Percentiles rank a stretch among this genome's conserved stretches.
Conservation (phyloP, 2,797 vertebrate genomes). For the Gobio occitaniae region DNA sequence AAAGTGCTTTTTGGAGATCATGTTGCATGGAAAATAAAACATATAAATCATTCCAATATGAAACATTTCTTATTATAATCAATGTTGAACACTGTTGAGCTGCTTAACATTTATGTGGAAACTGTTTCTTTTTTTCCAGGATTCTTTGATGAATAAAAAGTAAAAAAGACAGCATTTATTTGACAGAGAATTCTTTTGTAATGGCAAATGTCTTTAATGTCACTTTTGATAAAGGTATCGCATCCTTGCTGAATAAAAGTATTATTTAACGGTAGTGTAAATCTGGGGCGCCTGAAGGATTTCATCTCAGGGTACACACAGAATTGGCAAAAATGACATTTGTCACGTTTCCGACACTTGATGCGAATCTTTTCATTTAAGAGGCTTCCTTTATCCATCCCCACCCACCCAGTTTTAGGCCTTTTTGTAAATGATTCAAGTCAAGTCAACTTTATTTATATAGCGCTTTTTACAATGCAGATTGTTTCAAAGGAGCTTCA, state of each 20-base stretch:
- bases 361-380: too few relatives aligned
- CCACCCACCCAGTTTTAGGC: too few relatives aligned
- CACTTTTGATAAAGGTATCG: background rate
- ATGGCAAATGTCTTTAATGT: background rate
- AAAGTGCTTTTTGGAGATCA: background rate
- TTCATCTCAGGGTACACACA: too few relatives aligned
- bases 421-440: too few relatives aligned
- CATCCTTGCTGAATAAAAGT: background rate
- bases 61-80: background rate
- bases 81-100: background rate
- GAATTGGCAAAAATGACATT: too few relatives aligned
- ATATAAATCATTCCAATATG: background rate
- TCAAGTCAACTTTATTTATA: too few relatives aligned
- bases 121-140: background rate
- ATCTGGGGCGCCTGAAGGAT: too few relatives aligned
- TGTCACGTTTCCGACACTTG: too few relatives aligned
- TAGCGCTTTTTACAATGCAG: too few relatives aligned
- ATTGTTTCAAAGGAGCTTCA: too few relatives aligned
- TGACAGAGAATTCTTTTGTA: background rate
- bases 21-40: constrained; percentile 10
- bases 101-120: background rate
- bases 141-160: background rate
- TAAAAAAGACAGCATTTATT: background rate
- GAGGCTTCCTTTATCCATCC: too few relatives aligned
- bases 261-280: background rate